Percentiles rank a stretch among this genome's conserved stretches.
Conservation (phyloP, 2,113 vertebrate species). For the Acanthochromis polyacanthus region DNA sequence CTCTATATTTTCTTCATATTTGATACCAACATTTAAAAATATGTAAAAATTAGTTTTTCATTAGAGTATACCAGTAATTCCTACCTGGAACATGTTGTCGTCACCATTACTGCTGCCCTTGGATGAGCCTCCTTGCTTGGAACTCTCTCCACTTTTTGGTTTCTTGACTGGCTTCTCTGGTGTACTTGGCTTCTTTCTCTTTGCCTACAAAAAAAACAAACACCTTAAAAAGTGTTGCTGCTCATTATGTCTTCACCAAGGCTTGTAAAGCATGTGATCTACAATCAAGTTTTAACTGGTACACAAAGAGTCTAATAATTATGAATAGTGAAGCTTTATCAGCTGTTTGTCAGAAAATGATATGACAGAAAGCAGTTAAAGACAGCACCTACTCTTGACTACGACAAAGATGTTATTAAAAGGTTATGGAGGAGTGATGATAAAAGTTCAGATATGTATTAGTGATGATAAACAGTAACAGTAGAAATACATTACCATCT, state of each 20-base stretch:
- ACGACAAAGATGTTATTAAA: no score
- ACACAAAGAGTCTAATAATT: neutral
- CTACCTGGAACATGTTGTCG: constrained; percentile 98
- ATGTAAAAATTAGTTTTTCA: neutral
- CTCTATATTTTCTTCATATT: no score
- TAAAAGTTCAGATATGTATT: neutral
- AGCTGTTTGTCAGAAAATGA: no score
- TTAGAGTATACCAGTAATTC: neutral
- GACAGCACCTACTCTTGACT: no score
- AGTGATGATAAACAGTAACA: neutral
- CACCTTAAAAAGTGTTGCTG: no score
- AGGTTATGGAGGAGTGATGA: no score
- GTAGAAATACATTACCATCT: no score
- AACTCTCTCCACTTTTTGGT: constrained; percentile 93
- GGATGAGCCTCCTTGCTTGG: constrained; percentile 90
- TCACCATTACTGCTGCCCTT: constrained; percentile 83
- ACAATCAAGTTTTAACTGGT: neutral
- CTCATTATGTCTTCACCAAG: no score
- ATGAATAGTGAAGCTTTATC: no score
- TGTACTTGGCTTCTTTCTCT: constrained; percentile 90
- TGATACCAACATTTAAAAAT: no score
- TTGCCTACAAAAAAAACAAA: constrained; percentile 81
- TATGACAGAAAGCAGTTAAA: no score
- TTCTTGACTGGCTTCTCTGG: constrained; percentile 93
- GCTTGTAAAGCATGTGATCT: neutral